Conservation (phyloP, 2,113 vertebrate species). For the Gadus chalcogrammus region DNA sequence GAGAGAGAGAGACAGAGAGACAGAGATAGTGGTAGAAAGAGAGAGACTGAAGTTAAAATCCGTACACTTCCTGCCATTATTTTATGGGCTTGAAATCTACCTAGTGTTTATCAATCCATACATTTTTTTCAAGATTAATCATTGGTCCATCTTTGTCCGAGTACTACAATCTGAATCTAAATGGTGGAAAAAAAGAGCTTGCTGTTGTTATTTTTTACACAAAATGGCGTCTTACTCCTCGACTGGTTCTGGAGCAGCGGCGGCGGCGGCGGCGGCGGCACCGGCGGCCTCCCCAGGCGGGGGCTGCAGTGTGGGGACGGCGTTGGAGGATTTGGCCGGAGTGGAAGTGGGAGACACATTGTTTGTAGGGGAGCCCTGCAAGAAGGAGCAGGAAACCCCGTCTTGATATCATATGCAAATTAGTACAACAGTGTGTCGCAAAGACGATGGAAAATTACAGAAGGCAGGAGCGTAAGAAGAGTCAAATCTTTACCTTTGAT, state of each 20-base stretch:
- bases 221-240: slow-evolving; percentile 60
- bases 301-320: slow-evolving; percentile 86
- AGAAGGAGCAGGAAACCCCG: background rate
- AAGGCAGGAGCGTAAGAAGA: background rate
- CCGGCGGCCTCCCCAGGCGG: slow-evolving; percentile 74
- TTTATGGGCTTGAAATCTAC: too few species aligned
- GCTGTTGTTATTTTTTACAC: too few species aligned
- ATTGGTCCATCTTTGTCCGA: too few species aligned
- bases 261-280: slow-evolving; percentile 28
- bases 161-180: too few species aligned
- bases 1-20: background rate
- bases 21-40: background rate
- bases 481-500: slow-evolving; percentile 64
- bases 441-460: background rate
- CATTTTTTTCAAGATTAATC: too few species aligned
- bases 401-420: background rate
- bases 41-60: too few species aligned
- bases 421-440: background rate
- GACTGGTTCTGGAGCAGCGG: slow-evolving; percentile 50
- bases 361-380: slow-evolving; percentile 91
- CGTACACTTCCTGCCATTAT: too few species aligned
- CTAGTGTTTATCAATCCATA: too few species aligned
- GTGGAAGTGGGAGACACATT: slow-evolving; percentile 94
- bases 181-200: background rate
- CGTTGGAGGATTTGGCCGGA: slow-evolving; percentile 89